Evolutionary conservation across 2,797 vertebrate genomes (phyloP), one percentile per base, ranked within the genome.

Genomic region (Taeniopygia guttata): DNA sequence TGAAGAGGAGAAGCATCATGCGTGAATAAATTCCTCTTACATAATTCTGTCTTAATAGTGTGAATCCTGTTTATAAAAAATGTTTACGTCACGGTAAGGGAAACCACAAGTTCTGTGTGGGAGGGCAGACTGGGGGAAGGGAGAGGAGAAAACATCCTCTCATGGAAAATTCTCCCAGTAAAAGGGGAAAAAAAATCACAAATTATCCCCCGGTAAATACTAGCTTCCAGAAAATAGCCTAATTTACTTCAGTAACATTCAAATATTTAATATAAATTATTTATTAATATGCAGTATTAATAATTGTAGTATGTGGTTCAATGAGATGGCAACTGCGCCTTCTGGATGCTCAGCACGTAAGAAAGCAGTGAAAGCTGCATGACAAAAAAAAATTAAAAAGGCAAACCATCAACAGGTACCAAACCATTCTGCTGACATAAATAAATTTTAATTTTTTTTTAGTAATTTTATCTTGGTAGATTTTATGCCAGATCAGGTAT

Each of bases 401-500:
- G 3, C 18, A 38, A 75, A 51, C 3, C 3, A n/a, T 43, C 13
- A 72, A 36, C 5, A 32, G 17, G 42, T 75, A 86, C 32, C 69
- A 80, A 84, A 49, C 4, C 7, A 45, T 80, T 83, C 49, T 49
- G 45, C 87, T 81, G 85, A 59, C 52, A 82, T 11, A 79, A 68
- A 89, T 27, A 34, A 26, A 11, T 76, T 43, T 4, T 3, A 5
- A 38, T 17, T 11, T 5, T 2, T 21, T 42, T 62, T 76, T 64
- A 87, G 76, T 49, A 84, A 90, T 81, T 94, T 90, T 88, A 86
- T 88, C 76, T 77, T 21, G 21, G 52, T 74, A 78, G 88, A 84
- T 87, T 93, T 95, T 68, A 63, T 88, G 73, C 66, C 93, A 91
- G 88, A 92, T 91, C 80, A 88, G 77, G 76, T 90, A 90, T 90